Evolutionary conservation across 2,113 vertebrate species (phyloP).

Genomic region (Dromiciops gliroides): DNA sequence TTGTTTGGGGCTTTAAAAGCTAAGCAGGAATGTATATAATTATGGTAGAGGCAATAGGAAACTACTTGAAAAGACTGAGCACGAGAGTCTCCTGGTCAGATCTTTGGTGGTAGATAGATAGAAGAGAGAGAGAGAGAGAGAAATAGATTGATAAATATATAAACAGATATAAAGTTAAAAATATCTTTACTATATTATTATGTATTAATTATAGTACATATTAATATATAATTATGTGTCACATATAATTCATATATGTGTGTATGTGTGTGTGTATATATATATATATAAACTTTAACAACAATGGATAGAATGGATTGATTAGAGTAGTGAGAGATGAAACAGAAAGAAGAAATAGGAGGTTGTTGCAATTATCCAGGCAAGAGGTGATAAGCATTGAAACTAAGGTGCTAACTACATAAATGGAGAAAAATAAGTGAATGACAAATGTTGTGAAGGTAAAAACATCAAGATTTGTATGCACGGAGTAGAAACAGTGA

Average conservation of each 20-base stretch:
- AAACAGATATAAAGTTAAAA: no score
- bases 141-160: no score
- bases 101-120: no score
- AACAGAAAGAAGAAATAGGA: background rate
- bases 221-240: no score
- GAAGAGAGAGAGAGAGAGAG: no score
- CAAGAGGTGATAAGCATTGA: background rate
- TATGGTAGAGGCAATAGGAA: background rate
- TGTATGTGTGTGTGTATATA: no score
- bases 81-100: background rate
- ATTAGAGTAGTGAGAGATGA: background rate
- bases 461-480: background rate
- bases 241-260: no score
- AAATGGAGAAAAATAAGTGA: background rate
- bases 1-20: background rate
- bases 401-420: background rate
- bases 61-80: background rate
- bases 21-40: background rate
- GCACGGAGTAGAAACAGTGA: background rate
- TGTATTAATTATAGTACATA: no score
- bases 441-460: background rate
- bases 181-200: no score
- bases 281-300: no score
- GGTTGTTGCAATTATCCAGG: background rate
- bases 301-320: background rate